These are phyloP conservation scores for Mesochorus sp. DNA, from an alignment of 2,888 invertebrate species.

Conservation along the genomic window DNA sequence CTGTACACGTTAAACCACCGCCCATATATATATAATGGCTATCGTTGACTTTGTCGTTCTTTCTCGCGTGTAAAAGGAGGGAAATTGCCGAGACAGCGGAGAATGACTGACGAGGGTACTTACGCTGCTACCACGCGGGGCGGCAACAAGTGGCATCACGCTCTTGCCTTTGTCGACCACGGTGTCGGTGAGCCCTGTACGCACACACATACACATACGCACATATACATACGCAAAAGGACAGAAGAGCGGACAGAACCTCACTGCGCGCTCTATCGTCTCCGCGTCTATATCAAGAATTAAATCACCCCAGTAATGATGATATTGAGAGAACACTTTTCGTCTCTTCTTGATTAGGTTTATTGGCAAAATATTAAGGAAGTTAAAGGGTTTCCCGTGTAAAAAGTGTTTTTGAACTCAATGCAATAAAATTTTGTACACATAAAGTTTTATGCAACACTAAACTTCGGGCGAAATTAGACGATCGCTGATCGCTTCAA, in stretches of 20 bases:
- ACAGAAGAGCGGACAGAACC: background rate
- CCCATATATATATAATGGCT: no score
- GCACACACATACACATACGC: no score
- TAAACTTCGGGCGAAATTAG: no score
- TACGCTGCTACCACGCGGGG: constrained; percentile 62
- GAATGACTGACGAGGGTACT: constrained; percentile 71
- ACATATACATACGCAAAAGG: constrained; percentile 8
- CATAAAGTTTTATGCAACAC: no score
- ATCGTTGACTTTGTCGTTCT: constrained; percentile 61
- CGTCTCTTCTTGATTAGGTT: no score
- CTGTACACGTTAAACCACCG: no score
- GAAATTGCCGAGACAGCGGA: constrained; percentile 60
- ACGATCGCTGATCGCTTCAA: no score
- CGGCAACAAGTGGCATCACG: constrained; percentile 78
- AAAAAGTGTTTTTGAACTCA: no score
- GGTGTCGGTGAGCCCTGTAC: constrained; percentile 45
- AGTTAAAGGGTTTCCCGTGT: no score
- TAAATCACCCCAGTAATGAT: constrained; percentile 5
- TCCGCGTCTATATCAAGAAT: constrained; percentile 33
- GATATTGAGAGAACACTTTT: no score
- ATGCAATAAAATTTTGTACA: no score
- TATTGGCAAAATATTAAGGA: no score
- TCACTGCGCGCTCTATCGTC: constrained; percentile 29
- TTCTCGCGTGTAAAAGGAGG: constrained; percentile 23
- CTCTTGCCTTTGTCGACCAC: constrained; percentile 62